Evolutionary conservation across 2,113 vertebrate genomes (phyloP), one percentile per base, ranked within the genome.

Genomic region (Mesoclemmys tuberculata): DNA sequence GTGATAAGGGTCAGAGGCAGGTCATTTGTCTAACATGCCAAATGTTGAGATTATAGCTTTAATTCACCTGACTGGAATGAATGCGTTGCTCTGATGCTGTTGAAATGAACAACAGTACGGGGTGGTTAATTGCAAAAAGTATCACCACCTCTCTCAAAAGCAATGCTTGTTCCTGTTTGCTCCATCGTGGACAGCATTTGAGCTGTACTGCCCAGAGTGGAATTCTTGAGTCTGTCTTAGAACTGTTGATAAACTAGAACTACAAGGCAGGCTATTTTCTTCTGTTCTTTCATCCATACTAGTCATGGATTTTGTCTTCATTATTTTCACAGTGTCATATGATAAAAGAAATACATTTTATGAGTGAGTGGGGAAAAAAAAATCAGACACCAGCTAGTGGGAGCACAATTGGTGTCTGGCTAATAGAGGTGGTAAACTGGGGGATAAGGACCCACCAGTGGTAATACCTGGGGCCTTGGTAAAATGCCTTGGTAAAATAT

Each of bases 21-120:
- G 22, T 85, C 0, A 19, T 82, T 86, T 94, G 11, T 92, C 78
- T 94, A 61, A 78, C 4, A 3, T 56, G 22, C 41, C 35, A 54
- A 78, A 89, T 35, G 56, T 27, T 56, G 56, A 94, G 55, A 75
- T 92, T 80, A 9, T 74, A 84, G 51, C n/a, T 96, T 91, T 89
- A 6, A 44, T 90, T 95, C 35, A n/a, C 84, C 61, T 95, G 55
- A 80, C n/a, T 38, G 38, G 49, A 31, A 19, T n/a, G 19, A 12
- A 0, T 74, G 26, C 58, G 4, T 56, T 89, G 8, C 80, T 94
- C 93, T 88, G 80, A 64, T 80, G 51, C 41, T 38, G 2, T 61
- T 87, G 80, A 87, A 78, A 84, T 83, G 55, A 81, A 68, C 52
- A 61, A 48, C 52, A 26, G n/a, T 31, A 29, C 29, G 46, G 31